These are phyloP conservation scores for Drosophila flavopinicola DNA, from an alignment of 2,888 invertebrate species.

Conservation along the genomic window DNA sequence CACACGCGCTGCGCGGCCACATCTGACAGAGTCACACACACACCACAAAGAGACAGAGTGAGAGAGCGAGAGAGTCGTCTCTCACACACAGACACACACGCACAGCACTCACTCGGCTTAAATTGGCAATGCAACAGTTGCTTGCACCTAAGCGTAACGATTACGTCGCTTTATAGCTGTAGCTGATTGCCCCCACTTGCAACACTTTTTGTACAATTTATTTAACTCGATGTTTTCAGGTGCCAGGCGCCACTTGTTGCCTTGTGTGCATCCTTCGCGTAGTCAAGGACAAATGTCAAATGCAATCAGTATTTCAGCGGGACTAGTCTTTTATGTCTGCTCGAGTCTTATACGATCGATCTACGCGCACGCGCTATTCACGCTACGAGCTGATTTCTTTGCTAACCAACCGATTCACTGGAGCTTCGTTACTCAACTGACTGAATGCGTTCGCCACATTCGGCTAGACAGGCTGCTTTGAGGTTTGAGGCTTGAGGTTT, in stretches of 20 bases:
- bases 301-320: background rate
- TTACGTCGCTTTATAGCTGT: constrained; percentile 59
- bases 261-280: constrained; percentile 2
- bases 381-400: constrained; percentile 27
- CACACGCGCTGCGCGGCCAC: constrained; percentile 35
- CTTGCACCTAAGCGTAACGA: constrained; percentile 74
- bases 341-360: constrained; percentile 6
- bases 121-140: constrained; percentile 73
- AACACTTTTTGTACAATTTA: constrained; percentile 25
- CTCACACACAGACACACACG: constrained; percentile 19
- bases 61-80: constrained; percentile 6
- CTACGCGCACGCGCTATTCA: constrained; percentile 39
- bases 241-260: constrained; percentile 1
- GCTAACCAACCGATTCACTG: constrained; percentile 60
- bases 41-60: background rate
- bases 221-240: background rate
- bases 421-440: constrained; percentile 66
- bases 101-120: constrained; percentile 41
- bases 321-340: no score
- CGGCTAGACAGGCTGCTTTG: constrained; percentile 25
- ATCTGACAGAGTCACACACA: constrained; percentile 21
- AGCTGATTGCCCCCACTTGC: constrained; percentile 42
- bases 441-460: constrained; percentile 9
- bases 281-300: constrained; percentile 2
- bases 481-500: no score